phyloP scores from a whole-genome alignment of 1,140 invertebrate genomes.

The Bombus pascuorum region DNA sequence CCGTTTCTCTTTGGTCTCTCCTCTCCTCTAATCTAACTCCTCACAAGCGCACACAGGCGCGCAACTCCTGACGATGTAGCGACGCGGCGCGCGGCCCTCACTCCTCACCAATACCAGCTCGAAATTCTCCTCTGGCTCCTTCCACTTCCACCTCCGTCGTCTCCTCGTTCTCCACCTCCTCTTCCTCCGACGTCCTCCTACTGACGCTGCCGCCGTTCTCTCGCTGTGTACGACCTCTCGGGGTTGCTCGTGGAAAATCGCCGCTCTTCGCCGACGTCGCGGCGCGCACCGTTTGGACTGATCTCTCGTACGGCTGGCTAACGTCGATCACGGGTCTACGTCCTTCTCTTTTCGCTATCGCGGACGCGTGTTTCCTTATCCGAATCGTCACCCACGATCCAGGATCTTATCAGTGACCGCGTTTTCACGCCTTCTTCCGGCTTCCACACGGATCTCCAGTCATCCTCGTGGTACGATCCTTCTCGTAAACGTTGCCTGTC shows the following conservation, averaged over 20 bases:
- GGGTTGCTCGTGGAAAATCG: conserved; percentile 77
- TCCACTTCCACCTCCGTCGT: conserved; percentile 69
- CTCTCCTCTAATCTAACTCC: conserved; percentile 80
- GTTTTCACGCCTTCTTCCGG: not conserved
- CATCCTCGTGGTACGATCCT: not conserved
- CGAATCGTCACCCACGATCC: conserved; percentile 16
- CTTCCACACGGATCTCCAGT: not conserved
- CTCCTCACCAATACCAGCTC: conserved; percentile 71
- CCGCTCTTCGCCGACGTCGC: conserved; percentile 70
- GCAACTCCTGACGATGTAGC: conserved; percentile 55
- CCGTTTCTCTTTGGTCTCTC: conserved; percentile 46
- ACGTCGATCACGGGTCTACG: conserved; percentile 64
- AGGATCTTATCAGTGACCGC: conserved; percentile 43
- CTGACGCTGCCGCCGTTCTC: conserved; percentile 52
- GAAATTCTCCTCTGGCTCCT: conserved; percentile 74
- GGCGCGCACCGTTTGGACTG: conserved; percentile 70
- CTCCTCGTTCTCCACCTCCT: conserved; percentile 62
- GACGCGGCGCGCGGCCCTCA: conserved; percentile 64
- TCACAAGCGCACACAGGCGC: conserved; percentile 66
- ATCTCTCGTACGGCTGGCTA: conserved; percentile 59
- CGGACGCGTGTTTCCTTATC: conserved; percentile 52
- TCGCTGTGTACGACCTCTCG: conserved; percentile 73
- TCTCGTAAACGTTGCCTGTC: not conserved
- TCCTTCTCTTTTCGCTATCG: conserved; percentile 60
- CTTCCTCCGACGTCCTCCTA: conserved; percentile 67